These are phyloP conservation scores for Pedicia rivosa DNA, from an alignment of 2,888 invertebrate genomes.

Conservation along the genomic window DNA sequence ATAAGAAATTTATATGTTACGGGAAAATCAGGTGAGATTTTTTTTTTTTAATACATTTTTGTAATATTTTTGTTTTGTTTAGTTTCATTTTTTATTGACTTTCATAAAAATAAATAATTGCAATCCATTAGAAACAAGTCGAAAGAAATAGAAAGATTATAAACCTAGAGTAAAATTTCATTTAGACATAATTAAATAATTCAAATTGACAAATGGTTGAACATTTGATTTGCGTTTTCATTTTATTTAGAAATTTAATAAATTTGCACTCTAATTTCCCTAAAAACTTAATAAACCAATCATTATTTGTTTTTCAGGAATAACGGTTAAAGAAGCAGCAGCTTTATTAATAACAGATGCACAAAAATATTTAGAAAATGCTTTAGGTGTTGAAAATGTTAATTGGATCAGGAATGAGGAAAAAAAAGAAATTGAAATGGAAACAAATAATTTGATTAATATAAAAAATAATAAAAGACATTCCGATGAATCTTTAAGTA, in stretches of 20 bases:
- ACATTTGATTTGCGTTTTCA: too few relatives aligned
- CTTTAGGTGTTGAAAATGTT: constrained; percentile 54
- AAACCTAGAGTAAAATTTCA: too few relatives aligned
- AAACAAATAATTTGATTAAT: too few relatives aligned
- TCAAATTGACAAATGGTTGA: too few relatives aligned
- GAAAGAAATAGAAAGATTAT: too few relatives aligned
- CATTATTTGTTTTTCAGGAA: constrained; percentile 10
- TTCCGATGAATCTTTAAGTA: neutral
- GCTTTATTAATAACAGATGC: constrained; percentile 62
- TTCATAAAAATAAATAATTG: too few relatives aligned
- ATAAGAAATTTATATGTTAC: constrained; percentile 61
- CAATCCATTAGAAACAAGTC: too few relatives aligned
- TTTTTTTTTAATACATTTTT: neutral
- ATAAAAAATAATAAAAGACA: constrained; percentile 12
- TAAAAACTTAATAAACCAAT: too few relatives aligned
- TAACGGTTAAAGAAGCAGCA: constrained; percentile 73
- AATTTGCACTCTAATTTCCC: too few relatives aligned
- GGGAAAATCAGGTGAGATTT: constrained; percentile 47
- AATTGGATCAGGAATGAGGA: constrained; percentile 39
- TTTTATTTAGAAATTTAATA: too few relatives aligned
- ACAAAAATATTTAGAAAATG: constrained; percentile 47
- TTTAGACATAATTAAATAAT: too few relatives aligned
- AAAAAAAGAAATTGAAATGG: too few relatives aligned
- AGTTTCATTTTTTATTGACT: neutral
- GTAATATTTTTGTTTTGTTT: neutral